Evolutionary conservation across 2,113 vertebrate genomes (phyloP).

Genomic region (Nothocercus nigrocapillus): DNA sequence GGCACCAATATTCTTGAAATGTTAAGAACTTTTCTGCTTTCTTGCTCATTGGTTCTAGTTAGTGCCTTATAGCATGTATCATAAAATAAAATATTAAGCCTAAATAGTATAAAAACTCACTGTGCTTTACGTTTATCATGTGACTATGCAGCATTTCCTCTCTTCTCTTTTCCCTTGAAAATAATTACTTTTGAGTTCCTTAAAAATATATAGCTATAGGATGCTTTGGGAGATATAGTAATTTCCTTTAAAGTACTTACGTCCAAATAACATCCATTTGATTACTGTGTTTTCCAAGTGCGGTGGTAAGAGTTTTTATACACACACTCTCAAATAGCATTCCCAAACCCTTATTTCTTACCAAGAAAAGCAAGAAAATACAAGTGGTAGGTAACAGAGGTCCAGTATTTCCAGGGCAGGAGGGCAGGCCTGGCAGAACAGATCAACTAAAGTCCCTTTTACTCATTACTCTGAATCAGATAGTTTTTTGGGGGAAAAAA

Average conservation of each 20-base stretch:
- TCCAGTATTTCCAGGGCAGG: background rate
- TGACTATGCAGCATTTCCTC: background rate
- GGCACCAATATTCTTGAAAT: background rate
- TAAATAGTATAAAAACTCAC: background rate
- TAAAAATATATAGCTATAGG: background rate
- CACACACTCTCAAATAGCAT: background rate
- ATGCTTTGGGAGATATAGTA: background rate
- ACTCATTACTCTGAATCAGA: background rate
- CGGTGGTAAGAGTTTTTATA: background rate
- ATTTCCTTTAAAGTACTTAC: background rate
- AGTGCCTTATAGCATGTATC: background rate
- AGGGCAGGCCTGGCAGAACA: background rate
- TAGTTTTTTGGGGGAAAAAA: too few species aligned
- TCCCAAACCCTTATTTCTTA: background rate
- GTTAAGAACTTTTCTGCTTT: background rate
- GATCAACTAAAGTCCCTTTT: background rate
- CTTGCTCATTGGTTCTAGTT: background rate
- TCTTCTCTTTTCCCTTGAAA: background rate
- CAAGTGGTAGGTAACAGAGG: accelerated
- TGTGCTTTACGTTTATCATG: background rate
- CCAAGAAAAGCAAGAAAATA: background rate
- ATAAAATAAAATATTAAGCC: background rate
- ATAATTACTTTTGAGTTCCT: background rate
- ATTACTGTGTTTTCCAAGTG: background rate
- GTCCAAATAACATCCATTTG: background rate